Base-by-base conservation (phyloP, 2,888 invertebrate genomes). In the Drosophila ezoana region DNA sequence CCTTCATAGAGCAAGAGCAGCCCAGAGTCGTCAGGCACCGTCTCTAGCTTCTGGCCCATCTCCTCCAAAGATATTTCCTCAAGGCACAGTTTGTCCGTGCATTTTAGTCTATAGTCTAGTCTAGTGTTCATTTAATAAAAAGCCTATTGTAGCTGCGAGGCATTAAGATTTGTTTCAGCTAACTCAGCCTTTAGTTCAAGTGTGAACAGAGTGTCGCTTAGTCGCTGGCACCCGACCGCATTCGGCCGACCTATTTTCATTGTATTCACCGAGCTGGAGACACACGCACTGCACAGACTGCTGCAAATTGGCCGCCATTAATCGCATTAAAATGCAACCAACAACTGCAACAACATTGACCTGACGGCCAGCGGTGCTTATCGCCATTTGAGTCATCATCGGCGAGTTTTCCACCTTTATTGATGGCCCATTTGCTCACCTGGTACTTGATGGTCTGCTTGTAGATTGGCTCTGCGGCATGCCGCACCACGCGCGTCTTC, bases 381-480 rank as follows among this genome's bases (percentile, higher is more conserved):
- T 47, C 58, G 41, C 45, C 43, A 53, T 63, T 67, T 47, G 32
- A n/a, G 47, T 16, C 66, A 51, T 45, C 61, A 32, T 23, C 63
- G 37, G 13, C 61, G 35, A 28, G 28, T 28, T 28, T 1, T 28
- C 8, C 28, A 37, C 52, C n/a, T 16, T 61, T 59, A 23, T 23
- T 13, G 33, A 41, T 57, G 67, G 28, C 32, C 53, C 48, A 54
- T 70, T 76, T 54, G 53, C 79, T 87, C 85, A 93, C 94, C 93
- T 95, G 95, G 92, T 98, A 98, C 90, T 96, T 96, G 77, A 98
- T 94, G 37, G 96, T 97, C 92, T 98, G 97, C 63, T 96, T 95
- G 93, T 96, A 98, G 87, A 96, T 95, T 5, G 98, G 98, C 90
- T 97, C 96, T 61, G 95, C 95, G 52, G 95, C 95, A 89, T 96